These are phyloP conservation scores for Parauchenoglanis ngamensis DNA, from an alignment of 2,797 vertebrate species.

Conservation along the genomic window DNA sequence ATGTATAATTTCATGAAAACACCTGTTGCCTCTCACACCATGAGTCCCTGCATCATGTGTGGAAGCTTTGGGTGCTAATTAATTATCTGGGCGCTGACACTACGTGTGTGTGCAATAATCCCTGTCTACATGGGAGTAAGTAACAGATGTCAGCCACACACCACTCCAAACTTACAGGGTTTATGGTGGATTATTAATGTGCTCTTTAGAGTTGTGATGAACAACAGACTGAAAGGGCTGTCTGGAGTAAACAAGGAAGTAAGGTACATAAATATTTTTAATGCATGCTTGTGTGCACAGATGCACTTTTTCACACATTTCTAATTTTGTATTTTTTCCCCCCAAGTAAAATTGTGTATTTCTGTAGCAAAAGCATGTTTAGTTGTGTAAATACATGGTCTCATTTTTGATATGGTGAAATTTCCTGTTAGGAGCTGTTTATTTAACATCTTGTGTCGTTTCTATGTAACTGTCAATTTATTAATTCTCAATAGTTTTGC, in stretches of 20 bases:
- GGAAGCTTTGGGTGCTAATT: conserved; percentile 27
- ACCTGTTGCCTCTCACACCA: background rate
- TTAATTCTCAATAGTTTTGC: too few relatives aligned
- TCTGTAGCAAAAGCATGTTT: background rate
- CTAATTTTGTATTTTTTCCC: background rate
- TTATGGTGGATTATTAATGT: conserved; percentile 21
- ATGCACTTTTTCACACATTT: background rate
- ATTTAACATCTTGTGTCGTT: too few relatives aligned
- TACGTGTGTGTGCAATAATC: conserved; percentile 25
- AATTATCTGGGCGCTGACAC: conserved; percentile 19
- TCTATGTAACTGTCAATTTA: background rate
- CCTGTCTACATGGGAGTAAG: conserved; percentile 19
- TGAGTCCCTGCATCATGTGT: conserved; percentile 9
- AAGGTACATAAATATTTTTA: background rate
- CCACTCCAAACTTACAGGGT: conserved; percentile 6
- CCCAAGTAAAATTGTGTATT: background rate
- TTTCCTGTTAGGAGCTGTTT: too few relatives aligned
- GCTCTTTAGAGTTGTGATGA: conserved; percentile 30
- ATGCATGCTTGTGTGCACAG: background rate
- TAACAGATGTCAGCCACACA: conserved; percentile 35
- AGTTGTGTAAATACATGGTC: background rate
- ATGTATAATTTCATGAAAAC: conserved; percentile 12
- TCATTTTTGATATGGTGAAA: too few relatives aligned
- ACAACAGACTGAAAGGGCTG: background rate
- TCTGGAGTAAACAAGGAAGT: conserved; percentile 10